These are phyloP conservation scores for Irena cyanogastra DNA, from an alignment of 2,113 vertebrate species.

Conservation along the genomic window DNA sequence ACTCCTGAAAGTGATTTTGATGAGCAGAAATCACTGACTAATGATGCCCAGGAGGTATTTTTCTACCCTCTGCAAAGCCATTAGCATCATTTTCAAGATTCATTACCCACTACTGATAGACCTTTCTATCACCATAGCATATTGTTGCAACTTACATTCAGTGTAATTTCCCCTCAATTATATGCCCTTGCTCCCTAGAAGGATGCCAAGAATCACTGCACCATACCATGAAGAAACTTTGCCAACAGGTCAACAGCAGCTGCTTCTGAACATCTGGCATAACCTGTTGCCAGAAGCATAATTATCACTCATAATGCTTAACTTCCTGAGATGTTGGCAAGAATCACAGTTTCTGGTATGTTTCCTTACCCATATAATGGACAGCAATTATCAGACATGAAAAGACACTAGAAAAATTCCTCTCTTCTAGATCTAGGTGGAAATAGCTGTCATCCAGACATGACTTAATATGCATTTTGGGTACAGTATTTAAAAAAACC, in stretches of 20 bases:
- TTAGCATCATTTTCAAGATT: not conserved
- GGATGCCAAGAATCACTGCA: constrained; percentile 1
- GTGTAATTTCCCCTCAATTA: not conserved
- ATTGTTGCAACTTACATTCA: not conserved
- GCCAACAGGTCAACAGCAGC: not conserved
- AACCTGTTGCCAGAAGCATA: constrained; percentile 11
- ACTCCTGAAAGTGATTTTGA: constrained; percentile 9
- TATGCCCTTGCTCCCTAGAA: not conserved
- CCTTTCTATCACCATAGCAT: not conserved
- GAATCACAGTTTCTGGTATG: not conserved
- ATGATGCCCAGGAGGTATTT: constrained; percentile 19
- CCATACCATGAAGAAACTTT: not conserved
- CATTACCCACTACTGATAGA: not conserved
- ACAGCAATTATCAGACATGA: not conserved
- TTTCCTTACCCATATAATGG: not conserved
- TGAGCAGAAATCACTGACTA: constrained; percentile 27
- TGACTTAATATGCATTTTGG: not conserved
- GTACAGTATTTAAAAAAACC: not conserved
- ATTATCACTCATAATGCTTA: not conserved
- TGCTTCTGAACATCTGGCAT: constrained; percentile 31
- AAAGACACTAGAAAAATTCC: not conserved
- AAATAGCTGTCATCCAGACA: not conserved
- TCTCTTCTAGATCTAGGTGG: not conserved
- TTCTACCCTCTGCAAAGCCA: not conserved
- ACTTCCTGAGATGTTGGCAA: not conserved